A percentile compares a stretch with the other conserved stretches of the same genome.
phyloP scores from a whole-genome alignment of 2,113 vertebrate genomes.

The Acrocephalus kingi region DNA sequence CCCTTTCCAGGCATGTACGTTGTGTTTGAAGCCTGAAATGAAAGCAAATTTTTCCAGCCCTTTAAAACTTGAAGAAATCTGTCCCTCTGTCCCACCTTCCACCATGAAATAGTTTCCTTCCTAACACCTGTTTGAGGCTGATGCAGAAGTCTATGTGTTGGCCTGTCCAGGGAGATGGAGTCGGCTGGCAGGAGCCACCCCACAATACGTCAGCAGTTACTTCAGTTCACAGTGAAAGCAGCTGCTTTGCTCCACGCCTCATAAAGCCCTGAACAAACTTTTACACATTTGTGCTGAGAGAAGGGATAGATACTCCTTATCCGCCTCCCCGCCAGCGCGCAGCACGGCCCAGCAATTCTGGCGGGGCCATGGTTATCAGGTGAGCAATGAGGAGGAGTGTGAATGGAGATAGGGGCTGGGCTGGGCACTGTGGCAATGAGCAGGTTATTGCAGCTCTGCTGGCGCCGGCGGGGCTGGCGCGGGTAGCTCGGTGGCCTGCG shows the following conservation, averaged over 20 bases:
- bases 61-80: slow-evolving; percentile 20
- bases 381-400: slow-evolving; percentile 60
- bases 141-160: not conserved
- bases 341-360: not conserved
- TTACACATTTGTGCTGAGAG: not conserved
- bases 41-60: slow-evolving; percentile 23
- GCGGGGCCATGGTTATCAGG: slow-evolving; percentile 24
- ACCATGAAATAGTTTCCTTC: slow-evolving; percentile 33
- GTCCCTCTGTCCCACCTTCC: not conserved
- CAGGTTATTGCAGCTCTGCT: slow-evolving; percentile 63
- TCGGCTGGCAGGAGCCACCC: not conserved
- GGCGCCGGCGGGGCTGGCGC: slow-evolving; percentile 76
- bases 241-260: slow-evolving; percentile 20
- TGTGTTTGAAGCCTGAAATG: not conserved
- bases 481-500: not conserved
- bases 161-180: not conserved
- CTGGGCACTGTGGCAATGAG: slow-evolving; percentile 49
- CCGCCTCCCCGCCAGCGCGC: not conserved
- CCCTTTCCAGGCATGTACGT: not conserved
- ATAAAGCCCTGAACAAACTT: slow-evolving; percentile 44
- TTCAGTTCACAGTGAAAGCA: slow-evolving; percentile 22
- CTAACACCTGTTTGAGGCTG: slow-evolving; percentile 24
- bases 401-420: slow-evolving; percentile 51
- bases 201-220: not conserved
- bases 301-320: not conserved